These are phyloP conservation scores for Actenoides hombroni DNA, from an alignment of 2,113 vertebrate species.

Conservation along the genomic window DNA sequence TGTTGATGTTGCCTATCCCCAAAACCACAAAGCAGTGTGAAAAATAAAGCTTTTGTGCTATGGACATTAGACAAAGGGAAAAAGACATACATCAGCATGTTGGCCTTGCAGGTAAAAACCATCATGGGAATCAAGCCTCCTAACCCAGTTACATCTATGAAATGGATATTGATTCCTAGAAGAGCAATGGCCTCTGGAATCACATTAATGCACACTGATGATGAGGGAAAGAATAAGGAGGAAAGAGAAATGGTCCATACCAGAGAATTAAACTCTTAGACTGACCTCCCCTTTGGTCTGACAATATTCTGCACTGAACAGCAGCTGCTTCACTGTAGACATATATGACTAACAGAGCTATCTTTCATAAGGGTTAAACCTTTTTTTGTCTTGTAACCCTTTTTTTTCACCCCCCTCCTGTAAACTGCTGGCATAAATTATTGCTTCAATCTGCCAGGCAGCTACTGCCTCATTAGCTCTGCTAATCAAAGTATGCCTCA, in stretches of 20 bases:
- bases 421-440: constrained; percentile 6
- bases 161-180: not conserved
- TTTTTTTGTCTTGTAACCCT: not conserved
- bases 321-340: not conserved
- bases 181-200: not conserved
- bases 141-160: not conserved
- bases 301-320: not conserved
- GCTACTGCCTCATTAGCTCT: constrained; percentile 20
- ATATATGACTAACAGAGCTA: not conserved
- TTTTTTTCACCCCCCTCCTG: not conserved
- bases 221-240: not conserved
- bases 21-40: not conserved
- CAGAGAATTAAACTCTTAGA: not conserved
- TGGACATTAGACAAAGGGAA: fast-evolving
- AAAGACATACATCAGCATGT: not conserved
- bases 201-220: not conserved
- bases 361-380: not conserved
- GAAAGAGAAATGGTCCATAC: not conserved
- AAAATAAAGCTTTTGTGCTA: not conserved
- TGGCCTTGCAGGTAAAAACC: not conserved
- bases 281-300: not conserved
- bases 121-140: not conserved
- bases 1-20: not conserved
- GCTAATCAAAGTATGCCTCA: constrained; percentile 30
- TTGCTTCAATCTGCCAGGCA: not conserved